These are phyloP conservation scores for Dendroctonus valens DNA, from an alignment of 1,140 invertebrate species.

Conservation along the genomic window DNA sequence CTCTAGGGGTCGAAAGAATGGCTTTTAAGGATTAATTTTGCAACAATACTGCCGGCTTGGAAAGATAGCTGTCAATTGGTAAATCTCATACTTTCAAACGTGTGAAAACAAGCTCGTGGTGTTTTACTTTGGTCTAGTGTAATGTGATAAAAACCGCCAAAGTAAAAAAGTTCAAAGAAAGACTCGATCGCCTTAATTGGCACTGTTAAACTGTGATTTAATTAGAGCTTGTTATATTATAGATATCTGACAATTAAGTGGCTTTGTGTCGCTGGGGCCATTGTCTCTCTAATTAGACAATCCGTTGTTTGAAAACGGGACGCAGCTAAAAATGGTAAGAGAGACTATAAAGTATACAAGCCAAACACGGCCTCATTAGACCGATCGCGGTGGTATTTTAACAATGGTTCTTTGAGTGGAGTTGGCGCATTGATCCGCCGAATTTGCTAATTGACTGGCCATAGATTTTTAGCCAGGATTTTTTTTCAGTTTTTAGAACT, in stretches of 20 bases:
- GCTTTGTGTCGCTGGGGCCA: slow-evolving; percentile 34
- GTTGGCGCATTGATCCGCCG: slow-evolving; percentile 38
- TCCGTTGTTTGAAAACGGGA: slow-evolving; percentile 38
- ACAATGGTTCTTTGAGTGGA: slow-evolving; percentile 39
- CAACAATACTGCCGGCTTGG: background rate
- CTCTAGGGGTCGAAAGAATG: slow-evolving; percentile 24
- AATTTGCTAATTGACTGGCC: slow-evolving; percentile 34
- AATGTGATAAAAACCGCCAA: too few relatives aligned
- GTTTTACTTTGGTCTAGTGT: too few relatives aligned
- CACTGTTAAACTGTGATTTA: slow-evolving; percentile 25
- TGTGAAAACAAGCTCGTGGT: too few relatives aligned
- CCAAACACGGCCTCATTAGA: slow-evolving; percentile 43
- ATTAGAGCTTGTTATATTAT: slow-evolving; percentile 37
- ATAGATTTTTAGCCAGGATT: slow-evolving; percentile 15
- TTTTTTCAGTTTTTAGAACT: background rate
- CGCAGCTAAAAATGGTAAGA: slow-evolving; percentile 42
- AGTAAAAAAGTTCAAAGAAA: too few relatives aligned
- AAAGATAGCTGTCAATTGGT: too few relatives aligned
- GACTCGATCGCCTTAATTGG: background rate
- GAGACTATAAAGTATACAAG: slow-evolving; percentile 43
- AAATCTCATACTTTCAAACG: too few relatives aligned
- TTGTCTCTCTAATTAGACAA: slow-evolving; percentile 44
- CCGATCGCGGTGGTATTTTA: slow-evolving; percentile 41
- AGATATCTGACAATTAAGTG: slow-evolving; percentile 43
- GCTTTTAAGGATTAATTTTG: slow-evolving; percentile 27